Base-by-base conservation (phyloP, 2,113 vertebrate genomes). In the Corynorhinus townsendii region DNA sequence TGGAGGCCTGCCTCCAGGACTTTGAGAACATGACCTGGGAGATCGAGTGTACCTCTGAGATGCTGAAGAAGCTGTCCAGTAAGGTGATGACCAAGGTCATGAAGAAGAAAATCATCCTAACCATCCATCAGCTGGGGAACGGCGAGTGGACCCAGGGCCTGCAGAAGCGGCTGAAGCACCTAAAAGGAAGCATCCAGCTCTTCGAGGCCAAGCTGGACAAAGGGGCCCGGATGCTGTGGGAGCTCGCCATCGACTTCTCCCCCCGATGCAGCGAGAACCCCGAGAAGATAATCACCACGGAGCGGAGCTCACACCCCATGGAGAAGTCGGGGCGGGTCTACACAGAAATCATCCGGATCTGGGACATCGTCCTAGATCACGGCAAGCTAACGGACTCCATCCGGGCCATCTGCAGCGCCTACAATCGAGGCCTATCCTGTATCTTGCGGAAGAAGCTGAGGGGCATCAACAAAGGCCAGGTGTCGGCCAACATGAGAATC, bases 1-100 rank as follows among this genome's bases (percentile, higher is more conserved):
- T 97, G 15, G 98, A 98, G 71, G n/a, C 87, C 0, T 91, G 95
- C 3, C 87, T 98, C 40, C 98, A 98, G 93, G 98, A 99, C 95
- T 98, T 99, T 17, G 98, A 99, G 96, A 98, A 98, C 76, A 98
- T 99, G 99, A 98, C 98, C 1, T 99, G 99, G 99, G 98, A 99
- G 97, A 98, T 99, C 1, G 99, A 99, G 80, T 99, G 99, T 35
- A 98, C 98, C 40, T 98, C 98, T 6, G 99, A 99, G 86, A 96
- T 81, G 81, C 94, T 99, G 16, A 99, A 98, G 96, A 98, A 97
- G 1, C 94, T 99, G 79, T 97, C 97, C 17, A 98, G 98, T 95
- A 99, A 98, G 96, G 96, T 93, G 12, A 96, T 98, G 84, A 97
- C 98, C 40, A 97, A 86, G 90, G 96, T 98, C 77, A 96, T 98